These are phyloP conservation scores for Zeuzera pyrina DNA, from an alignment of 2,888 invertebrate genomes.

Conservation along the genomic window DNA sequence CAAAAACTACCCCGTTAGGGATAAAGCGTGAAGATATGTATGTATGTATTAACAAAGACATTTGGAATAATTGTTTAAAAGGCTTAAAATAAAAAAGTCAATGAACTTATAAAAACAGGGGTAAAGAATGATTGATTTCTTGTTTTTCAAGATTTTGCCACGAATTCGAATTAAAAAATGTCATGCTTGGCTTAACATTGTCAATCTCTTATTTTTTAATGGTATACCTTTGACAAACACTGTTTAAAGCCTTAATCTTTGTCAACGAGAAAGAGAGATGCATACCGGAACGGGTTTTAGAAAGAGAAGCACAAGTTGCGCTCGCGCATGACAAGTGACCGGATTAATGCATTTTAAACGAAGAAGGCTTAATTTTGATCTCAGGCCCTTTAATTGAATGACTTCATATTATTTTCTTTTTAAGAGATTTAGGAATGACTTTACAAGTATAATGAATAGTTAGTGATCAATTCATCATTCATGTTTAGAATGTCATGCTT, in stretches of 20 bases:
- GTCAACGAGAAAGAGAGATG: conserved; percentile 42
- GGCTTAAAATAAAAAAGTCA: too few species aligned
- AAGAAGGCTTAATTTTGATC: conserved; percentile 69
- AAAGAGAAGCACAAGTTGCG: conserved; percentile 43
- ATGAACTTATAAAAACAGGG: too few species aligned
- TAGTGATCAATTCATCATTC: conserved; percentile 36
- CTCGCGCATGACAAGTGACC: conserved; percentile 65
- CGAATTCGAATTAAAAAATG: conserved; percentile 47
- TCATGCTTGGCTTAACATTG: conserved; percentile 27
- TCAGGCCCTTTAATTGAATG: conserved; percentile 59
- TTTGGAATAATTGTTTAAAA: too few species aligned
- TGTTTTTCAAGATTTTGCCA: too few species aligned
- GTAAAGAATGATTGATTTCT: too few species aligned
- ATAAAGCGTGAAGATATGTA: too few species aligned
- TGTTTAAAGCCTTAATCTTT: conserved; percentile 43
- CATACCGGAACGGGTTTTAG: conserved; percentile 58
- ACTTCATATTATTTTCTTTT: conserved; percentile 35
- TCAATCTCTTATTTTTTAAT: conserved; percentile 26
- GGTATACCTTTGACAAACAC: conserved; percentile 37
- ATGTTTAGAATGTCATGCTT: too few species aligned
- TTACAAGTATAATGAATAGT: conserved; percentile 16
- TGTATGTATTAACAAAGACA: too few species aligned
- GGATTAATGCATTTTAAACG: conserved; percentile 72
- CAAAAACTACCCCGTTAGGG: too few species aligned
- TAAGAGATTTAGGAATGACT: conserved; percentile 4